A percentile compares a stretch with the other conserved stretches of the same genome.
These are phyloP conservation scores for Cephalopholis sonnerati DNA, from an alignment of 2,113 vertebrate species.

Conservation along the genomic window DNA sequence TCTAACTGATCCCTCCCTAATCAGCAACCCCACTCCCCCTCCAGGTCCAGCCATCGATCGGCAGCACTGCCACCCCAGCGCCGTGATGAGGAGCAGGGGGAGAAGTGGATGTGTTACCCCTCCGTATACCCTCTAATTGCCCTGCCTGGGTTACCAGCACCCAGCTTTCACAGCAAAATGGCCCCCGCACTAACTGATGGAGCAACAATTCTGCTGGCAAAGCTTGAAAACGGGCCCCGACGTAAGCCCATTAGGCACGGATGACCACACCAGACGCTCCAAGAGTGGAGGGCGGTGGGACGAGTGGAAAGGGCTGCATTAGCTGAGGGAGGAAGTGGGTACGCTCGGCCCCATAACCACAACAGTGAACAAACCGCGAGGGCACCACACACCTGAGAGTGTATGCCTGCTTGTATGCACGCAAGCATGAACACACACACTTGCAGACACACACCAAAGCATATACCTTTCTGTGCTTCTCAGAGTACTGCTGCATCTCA, in stretches of 20 bases:
- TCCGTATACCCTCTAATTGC: conserved; percentile 73
- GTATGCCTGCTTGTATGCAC: conserved; percentile 6
- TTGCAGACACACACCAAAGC: conserved; percentile 6
- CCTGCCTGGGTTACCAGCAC: conserved; percentile 67
- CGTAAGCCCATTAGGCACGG: conserved; percentile 66
- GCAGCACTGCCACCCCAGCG: conserved; percentile 52
- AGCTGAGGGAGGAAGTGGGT: conserved; percentile 67
- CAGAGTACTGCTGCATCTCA: conserved; percentile 65
- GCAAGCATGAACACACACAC: conserved; percentile 13
- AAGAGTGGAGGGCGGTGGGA: conserved; percentile 27
- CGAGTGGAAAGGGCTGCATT: conserved; percentile 46
- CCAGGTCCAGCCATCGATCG: conserved; percentile 72
- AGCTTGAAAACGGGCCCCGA: conserved; percentile 49
- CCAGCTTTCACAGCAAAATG: conserved; percentile 51
- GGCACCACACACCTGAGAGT: conserved; percentile 53
- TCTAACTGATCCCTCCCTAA: conserved; percentile 68
- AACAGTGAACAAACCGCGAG: conserved; percentile 65
- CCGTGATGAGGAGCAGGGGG: conserved; percentile 62
- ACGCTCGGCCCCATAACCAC: conserved; percentile 42
- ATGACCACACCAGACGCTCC: conserved; percentile 60
- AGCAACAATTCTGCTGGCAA: conserved; percentile 66
- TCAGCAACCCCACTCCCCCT: conserved; percentile 70
- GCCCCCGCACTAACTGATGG: conserved; percentile 46
- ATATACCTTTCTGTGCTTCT: conserved; percentile 48
- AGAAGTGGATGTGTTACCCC: conserved; percentile 66